Conservation (phyloP, 2,113 vertebrate species). For the Phaethon lepturus region DNA sequence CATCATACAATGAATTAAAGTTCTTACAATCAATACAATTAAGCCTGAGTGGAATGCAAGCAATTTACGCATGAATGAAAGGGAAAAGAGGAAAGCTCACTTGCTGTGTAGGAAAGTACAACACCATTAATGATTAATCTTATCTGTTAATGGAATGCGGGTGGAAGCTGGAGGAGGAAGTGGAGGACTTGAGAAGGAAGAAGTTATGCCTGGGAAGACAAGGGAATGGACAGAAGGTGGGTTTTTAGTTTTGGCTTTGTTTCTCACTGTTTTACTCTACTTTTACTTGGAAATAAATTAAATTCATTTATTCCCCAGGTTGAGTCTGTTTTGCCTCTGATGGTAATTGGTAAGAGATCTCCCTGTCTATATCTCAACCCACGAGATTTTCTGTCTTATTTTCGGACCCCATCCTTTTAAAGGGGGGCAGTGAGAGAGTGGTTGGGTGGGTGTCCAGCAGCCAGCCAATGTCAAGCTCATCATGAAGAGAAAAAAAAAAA, state of each 20-base stretch:
- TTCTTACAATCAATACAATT: not conserved
- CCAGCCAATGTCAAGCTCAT: not conserved
- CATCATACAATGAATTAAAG: not conserved
- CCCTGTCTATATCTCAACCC: not conserved
- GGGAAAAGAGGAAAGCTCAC: not conserved
- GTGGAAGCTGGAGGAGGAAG: not conserved
- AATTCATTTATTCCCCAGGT: not conserved
- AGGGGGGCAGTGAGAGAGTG: not conserved
- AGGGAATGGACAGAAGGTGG: fast-evolving
- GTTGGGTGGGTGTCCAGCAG: not conserved
- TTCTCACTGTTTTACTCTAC: not conserved
- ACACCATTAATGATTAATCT: not conserved
- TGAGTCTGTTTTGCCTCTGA: not conserved
- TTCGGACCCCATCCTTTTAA: not conserved
- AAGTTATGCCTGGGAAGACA: not conserved
- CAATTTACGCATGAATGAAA: not conserved
- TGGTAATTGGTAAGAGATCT: not conserved
- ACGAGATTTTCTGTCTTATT: not conserved
- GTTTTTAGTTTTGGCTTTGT: not conserved
- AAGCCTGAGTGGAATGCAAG: not conserved
- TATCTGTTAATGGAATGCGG: not conserved
- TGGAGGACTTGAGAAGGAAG: not conserved
- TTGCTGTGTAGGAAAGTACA: not conserved
- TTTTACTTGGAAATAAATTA: not conserved
- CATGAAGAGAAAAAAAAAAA: not conserved